phyloP scores from a whole-genome alignment of 2,888 invertebrate genomes.

The Serrognathus titanus region DNA sequence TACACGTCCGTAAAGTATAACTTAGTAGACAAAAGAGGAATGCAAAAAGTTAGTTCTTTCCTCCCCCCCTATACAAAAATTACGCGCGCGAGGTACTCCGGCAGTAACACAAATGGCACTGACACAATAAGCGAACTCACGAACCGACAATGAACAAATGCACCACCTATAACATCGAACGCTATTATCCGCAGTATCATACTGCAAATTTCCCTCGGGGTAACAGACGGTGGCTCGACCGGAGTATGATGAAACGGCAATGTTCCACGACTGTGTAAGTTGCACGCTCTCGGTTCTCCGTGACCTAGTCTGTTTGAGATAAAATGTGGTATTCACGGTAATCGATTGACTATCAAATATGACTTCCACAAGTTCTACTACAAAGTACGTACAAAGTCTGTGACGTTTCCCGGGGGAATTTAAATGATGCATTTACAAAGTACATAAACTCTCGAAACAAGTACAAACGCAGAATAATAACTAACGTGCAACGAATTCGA shows the following conservation, averaged over 20 bases:
- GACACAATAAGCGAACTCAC: constrained; percentile 21
- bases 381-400: background rate
- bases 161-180: constrained; percentile 39
- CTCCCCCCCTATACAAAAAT: too few relatives aligned
- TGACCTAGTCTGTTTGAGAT: background rate
- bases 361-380: background rate
- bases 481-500: too few relatives aligned
- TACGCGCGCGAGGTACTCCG: background rate
- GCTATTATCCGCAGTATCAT: constrained; percentile 44
- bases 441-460: too few relatives aligned
- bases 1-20: too few relatives aligned
- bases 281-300: background rate
- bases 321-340: background rate
- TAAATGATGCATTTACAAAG: background rate
- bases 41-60: too few relatives aligned
- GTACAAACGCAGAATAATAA: too few relatives aligned
- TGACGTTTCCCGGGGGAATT: background rate
- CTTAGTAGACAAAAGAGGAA: too few relatives aligned
- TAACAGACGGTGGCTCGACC: constrained; percentile 35
- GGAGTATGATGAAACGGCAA: constrained; percentile 35
- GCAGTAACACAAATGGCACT: background rate
- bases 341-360: background rate
- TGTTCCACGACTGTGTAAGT: background rate
- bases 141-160: constrained; percentile 18
- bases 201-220: constrained; percentile 46